phyloP scores from a whole-genome alignment of 2,888 invertebrate genomes.

The Meiosimyza decipiens region DNA sequence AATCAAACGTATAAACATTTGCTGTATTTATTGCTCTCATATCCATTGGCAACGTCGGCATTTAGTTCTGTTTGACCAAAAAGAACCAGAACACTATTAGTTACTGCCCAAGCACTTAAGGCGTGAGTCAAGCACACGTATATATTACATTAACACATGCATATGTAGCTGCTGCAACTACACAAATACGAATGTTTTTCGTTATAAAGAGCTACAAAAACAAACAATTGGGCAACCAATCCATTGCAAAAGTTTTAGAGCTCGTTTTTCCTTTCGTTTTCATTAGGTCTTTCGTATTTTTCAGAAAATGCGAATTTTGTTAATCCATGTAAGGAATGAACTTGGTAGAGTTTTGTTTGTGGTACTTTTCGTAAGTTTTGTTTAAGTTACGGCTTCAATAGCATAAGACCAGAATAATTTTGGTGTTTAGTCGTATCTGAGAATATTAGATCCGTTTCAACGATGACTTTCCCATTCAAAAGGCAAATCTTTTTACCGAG shows the following conservation, averaged over 20 bases:
- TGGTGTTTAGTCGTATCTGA: no score
- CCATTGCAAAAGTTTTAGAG: not conserved
- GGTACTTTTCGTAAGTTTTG: no score
- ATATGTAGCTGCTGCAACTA: no score
- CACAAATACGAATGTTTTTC: not conserved
- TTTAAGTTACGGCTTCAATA: no score
- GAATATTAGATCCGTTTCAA: no score
- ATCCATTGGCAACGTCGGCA: constrained; percentile 9
- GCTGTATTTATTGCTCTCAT: constrained; percentile 23
- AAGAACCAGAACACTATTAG: not conserved
- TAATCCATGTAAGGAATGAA: no score
- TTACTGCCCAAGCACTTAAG: constrained; percentile 19
- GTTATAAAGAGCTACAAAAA: not conserved
- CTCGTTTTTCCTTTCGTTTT: no score
- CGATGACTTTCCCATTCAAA: no score
- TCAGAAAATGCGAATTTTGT: not conserved
- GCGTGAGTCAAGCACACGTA: constrained; percentile 4
- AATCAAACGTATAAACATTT: constrained; percentile 15
- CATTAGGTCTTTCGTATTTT: not conserved
- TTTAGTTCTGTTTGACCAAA: not conserved
- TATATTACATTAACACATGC: not conserved
- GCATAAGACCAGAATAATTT: no score
- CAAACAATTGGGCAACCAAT: not conserved
- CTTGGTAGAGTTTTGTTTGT: no score
- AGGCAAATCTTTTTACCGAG: no score